Evolutionary conservation across 2,888 invertebrate genomes (phyloP), one percentile per base, ranked within the genome.

Genomic region (Lepeophtheirus nordmannii): DNA sequence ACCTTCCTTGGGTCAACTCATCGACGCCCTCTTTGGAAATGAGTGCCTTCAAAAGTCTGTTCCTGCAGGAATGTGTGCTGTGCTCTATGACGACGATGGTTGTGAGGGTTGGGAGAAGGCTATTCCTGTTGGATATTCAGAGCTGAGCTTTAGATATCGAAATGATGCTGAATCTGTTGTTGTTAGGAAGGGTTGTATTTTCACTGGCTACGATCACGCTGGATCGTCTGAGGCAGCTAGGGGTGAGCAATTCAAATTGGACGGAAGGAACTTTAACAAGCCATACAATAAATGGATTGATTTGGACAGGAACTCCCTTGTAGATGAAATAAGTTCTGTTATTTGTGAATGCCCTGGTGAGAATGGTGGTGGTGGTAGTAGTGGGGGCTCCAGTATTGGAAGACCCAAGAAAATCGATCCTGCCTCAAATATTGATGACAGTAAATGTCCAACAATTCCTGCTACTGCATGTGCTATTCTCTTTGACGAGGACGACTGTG

Each of bases 71-170:
- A 46, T 46, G 53, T 60, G 60, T 30, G 60, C 60, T 10, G 39
- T 60, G 8, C 7, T 60, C 17, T 60, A 60, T 14, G 60, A 60
- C 38, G 60, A 60, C 60, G 60, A 60, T 14, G 60, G 60, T 12
- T 60, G 60, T 60, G 60, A 60, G 39, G 60, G 60, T 14, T 60
- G 60, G 60, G 60, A 60, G 23, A 20, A 23, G 11, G 22, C 60
- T 3, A 1, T 60, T 30, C 17, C 17, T 17, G 11, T 11, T 20
- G 60, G 60, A 30, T 60, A 60, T 30, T 20, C 60, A 1, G 37
- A 60, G 37, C 37, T 60, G 17, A 60, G 37, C 20, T 60, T 30
- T 17, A 17, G 60, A 17, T 60, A 60, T 30, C 30, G 60, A 30
- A 60, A 60, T 14, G 60, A 60, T 60, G 60, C 60, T 14, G 60